These are phyloP conservation scores for Gasterosteus nipponicus DNA, from an alignment of 2,113 vertebrate genomes.

Conservation along the genomic window DNA sequence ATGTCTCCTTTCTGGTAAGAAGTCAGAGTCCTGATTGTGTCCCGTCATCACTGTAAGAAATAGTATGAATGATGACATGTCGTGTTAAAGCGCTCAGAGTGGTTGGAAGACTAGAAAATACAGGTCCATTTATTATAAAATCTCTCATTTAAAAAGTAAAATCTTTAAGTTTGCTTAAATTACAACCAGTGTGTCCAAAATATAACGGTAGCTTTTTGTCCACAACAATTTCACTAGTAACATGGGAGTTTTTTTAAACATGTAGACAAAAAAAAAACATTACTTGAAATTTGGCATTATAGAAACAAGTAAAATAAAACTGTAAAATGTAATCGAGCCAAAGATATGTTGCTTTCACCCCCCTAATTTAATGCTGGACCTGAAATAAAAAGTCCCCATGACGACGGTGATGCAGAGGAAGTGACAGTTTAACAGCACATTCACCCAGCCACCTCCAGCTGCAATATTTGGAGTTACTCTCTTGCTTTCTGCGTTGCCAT, in stretches of 20 bases:
- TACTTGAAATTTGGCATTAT: slow-evolving; percentile 5
- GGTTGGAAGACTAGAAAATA: neutral
- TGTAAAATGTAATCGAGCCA: slow-evolving; percentile 2
- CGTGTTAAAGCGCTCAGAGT: too few relatives aligned
- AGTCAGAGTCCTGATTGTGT: too few relatives aligned
- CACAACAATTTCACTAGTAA: neutral
- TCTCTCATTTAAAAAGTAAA: neutral
- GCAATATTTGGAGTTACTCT: neutral
- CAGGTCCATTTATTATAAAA: neutral
- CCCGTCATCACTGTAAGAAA: too few relatives aligned
- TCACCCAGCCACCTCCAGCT: neutral
- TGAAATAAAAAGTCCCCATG: neutral
- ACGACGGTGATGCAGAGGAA: slow-evolving; percentile 14
- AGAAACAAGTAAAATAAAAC: slow-evolving; percentile 10
- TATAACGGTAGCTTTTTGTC: neutral
- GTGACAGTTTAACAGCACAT: neutral
- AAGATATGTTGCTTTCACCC: neutral
- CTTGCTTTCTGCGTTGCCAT: rapidly evolving
- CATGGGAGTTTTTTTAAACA: neutral
- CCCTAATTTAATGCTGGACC: slow-evolving; percentile 33
- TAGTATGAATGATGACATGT: too few relatives aligned
- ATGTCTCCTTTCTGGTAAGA: too few relatives aligned
- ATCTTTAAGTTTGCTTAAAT: neutral
- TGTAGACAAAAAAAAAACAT: neutral
- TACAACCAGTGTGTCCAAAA: neutral